A percentile compares a stretch with the other conserved stretches of the same genome.
Evolutionary conservation across 2,113 vertebrate species (phyloP).

Genomic region (Nipponia nippon): DNA sequence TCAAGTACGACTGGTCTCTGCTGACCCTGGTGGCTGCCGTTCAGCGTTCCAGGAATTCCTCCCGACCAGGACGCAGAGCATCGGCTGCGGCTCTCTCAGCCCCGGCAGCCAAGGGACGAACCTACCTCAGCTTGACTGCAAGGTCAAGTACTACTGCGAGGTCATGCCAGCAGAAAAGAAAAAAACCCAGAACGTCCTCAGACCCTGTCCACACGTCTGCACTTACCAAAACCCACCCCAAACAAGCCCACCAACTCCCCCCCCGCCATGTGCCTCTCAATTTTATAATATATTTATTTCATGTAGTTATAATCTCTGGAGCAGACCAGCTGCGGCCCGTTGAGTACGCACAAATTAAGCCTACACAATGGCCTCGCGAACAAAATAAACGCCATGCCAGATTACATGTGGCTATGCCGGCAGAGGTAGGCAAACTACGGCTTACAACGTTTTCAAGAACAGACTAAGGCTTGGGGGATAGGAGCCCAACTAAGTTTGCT

Average conservation of each 20-base stretch:
- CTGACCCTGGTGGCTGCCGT: neutral
- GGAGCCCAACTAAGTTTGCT: neutral
- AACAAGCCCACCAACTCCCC: neutral
- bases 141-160: neutral
- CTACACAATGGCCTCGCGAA: rapidly evolving
- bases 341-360: neutral
- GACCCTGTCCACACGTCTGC: neutral
- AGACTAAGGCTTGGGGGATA: neutral
- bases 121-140: neutral
- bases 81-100: neutral
- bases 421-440: neutral
- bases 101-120: neutral
- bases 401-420: neutral
- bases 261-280: neutral
- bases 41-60: neutral
- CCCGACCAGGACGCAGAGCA: neutral
- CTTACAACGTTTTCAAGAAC: neutral
- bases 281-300: neutral
- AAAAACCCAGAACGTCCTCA: neutral
- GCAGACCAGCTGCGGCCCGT: neutral
- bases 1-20: neutral
- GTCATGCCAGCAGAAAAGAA: neutral
- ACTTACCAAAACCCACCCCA: neutral
- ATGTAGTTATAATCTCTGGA: neutral
- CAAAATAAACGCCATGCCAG: neutral